Evolutionary conservation across 2,113 vertebrate species (phyloP).

Genomic region (Romanogobio albipinnatus): DNA sequence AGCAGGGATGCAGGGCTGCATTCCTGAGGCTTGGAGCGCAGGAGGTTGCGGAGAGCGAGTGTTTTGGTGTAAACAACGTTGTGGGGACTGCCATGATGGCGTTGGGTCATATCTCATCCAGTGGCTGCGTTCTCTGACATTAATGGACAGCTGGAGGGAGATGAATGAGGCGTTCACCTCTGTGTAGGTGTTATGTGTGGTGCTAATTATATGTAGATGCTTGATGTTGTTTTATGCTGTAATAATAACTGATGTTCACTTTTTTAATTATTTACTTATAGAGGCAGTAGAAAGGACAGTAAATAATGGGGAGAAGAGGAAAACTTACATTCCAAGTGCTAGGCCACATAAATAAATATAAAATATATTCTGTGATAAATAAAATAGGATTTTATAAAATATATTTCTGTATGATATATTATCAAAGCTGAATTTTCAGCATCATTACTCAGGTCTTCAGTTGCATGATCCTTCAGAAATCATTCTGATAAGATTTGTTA

Average conservation of each 20-base stretch:
- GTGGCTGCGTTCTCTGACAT: conserved; percentile 33
- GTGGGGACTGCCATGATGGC: conserved; percentile 41
- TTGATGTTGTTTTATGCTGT: not conserved
- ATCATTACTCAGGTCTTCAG: no score
- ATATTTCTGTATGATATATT: no score
- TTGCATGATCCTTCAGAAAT: no score
- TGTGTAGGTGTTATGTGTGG: not conserved
- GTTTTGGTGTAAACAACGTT: conserved; percentile 58
- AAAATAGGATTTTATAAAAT: no score
- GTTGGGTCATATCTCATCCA: conserved; percentile 45
- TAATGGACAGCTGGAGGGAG: conserved; percentile 36
- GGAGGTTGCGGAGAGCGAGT: conserved; percentile 45
- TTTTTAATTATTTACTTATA: not conserved
- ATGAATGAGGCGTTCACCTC: conserved; percentile 7
- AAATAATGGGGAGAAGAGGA: not conserved
- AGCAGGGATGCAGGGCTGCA: conserved; percentile 38
- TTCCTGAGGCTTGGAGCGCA: conserved; percentile 57
- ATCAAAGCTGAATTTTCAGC: no score
- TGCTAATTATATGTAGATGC: conserved; percentile 20
- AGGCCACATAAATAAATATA: not conserved
- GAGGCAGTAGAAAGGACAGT: not conserved
- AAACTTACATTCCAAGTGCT: not conserved
- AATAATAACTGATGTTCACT: not conserved
- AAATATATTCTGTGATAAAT: no score
- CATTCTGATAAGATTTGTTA: no score